phyloP scores from a whole-genome alignment of 2,888 invertebrate genomes.

The Helicoverpa assulta region DNA sequence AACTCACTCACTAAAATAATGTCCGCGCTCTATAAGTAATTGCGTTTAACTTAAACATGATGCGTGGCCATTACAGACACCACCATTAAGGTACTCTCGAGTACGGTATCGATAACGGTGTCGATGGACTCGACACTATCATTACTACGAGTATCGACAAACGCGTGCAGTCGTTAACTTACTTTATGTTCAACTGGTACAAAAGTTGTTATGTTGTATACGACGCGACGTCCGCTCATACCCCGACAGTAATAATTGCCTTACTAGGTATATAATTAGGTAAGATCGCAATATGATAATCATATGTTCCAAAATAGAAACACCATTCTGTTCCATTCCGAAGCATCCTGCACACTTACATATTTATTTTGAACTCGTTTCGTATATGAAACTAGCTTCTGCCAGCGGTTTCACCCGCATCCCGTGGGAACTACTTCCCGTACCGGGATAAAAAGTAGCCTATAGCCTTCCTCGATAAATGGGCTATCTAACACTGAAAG shows the following conservation, averaged over 20 bases:
- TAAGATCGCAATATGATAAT: neutral
- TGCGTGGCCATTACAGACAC: constrained; percentile 1
- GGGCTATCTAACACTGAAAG: too few relatives aligned
- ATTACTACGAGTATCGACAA: neutral
- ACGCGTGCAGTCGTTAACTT: neutral
- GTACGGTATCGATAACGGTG: neutral
- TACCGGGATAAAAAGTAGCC: too few relatives aligned
- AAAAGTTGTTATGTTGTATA: too few relatives aligned
- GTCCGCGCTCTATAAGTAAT: neutral
- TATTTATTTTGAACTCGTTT: neutral
- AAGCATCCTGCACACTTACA: neutral
- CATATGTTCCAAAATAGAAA: too few relatives aligned
- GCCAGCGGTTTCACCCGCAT: too few relatives aligned
- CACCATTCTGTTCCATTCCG: too few relatives aligned
- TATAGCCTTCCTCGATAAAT: too few relatives aligned
- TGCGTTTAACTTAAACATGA: neutral
- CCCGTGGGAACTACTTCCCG: too few relatives aligned
- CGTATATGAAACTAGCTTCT: too few relatives aligned
- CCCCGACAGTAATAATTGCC: too few relatives aligned
- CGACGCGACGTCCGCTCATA: too few relatives aligned
- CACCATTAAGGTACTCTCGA: neutral
- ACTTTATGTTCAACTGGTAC: neutral
- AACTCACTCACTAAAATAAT: neutral
- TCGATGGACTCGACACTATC: neutral
- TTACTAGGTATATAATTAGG: too few relatives aligned